Conservation (phyloP, 2,113 vertebrate genomes). For the Acanthisitta chloris region DNA sequence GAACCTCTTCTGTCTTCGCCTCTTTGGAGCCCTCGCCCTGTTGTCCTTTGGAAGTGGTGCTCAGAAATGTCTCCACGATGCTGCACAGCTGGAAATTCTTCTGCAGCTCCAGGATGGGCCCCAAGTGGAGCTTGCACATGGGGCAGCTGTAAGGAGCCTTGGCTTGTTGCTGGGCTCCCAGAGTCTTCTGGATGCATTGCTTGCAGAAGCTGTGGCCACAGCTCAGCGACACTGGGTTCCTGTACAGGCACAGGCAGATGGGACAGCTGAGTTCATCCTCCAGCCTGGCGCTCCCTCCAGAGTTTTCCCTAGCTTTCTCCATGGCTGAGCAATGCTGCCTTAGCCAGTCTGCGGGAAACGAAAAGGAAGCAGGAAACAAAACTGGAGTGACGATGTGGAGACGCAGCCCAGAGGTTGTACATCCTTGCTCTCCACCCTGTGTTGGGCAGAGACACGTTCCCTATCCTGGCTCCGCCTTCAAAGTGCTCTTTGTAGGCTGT, state of each 20-base stretch:
- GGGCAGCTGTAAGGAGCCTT: constrained; percentile 53
- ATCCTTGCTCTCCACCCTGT: not conserved
- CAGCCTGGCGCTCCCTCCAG: not conserved
- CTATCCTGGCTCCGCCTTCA: rapidly evolving
- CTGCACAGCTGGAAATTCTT: constrained; percentile 74
- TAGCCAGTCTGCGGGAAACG: rapidly evolving
- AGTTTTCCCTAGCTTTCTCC: not conserved
- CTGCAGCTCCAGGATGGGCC: constrained; percentile 17
- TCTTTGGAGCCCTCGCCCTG: not conserved
- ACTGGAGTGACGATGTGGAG: rapidly evolving
- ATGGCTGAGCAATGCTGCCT: rapidly evolving
- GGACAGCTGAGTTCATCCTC: constrained; percentile 56
- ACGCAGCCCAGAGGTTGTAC: not conserved
- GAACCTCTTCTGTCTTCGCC: not conserved
- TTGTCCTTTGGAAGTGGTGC: not conserved
- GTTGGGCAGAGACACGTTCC: rapidly evolving
- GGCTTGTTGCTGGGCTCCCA: not conserved
- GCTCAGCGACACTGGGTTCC: constrained; percentile 11
- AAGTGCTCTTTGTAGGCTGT: rapidly evolving
- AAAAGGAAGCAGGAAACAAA: constrained; percentile 6
- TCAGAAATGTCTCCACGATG: constrained; percentile 67
- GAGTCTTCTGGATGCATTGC: constrained; percentile 7
- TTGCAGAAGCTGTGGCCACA: constrained; percentile 70
- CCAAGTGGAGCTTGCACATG: constrained; percentile 56
- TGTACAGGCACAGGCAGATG: constrained; percentile 36